Base-by-base conservation (phyloP, 2,888 invertebrate genomes). In the Polietes domitor region DNA sequence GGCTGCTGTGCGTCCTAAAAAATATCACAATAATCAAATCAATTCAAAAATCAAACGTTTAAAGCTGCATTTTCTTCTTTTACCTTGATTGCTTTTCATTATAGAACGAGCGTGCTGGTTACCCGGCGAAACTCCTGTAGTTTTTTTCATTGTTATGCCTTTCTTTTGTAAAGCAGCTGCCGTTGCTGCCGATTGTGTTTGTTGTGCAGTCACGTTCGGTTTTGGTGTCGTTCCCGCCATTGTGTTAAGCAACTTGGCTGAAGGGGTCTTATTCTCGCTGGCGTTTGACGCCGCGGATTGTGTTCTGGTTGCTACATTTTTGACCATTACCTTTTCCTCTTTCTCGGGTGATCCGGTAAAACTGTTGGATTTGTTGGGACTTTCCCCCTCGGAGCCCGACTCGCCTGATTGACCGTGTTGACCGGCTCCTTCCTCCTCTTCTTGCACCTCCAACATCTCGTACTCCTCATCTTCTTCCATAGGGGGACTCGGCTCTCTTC, bases 391-490 rank as follows among this genome's bases (percentile, higher is more conserved):
- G 0, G 90, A 88, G 9, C 87, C 86, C 0, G 88, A 88, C 1
- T 90, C 88, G 1, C 89, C 87, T 0, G 87, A 87, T 70, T 88
- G 81, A 1, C 50, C 41, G 0, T 32, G 41, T 7, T 85, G 78
- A 0, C 83, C 80, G 5, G 81, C 71, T 26, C 63, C 72, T 2
- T 92, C 92, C 6, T 92, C 92, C 1, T 88, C 91, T 68, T 92
- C 92, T 26, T 91, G 91, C 0, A 92, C 92, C 55, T 92, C 92
- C 7, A 92, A 81, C 88, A 92, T 91, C 81, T 92, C 92, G 5
- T 89, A 92, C 41, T 90, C 90, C 74, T 91, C 91, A 32, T 91
- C 91, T 47, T 91, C 91, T 24, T 89, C 89, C 77, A 89, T 87
- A 9, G 89, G 87, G 12, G 85, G 32, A 70, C 80, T 85, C 12